Evolutionary conservation across 2,113 vertebrate species (phyloP).

Genomic region (Dendrocopos noguchii): DNA sequence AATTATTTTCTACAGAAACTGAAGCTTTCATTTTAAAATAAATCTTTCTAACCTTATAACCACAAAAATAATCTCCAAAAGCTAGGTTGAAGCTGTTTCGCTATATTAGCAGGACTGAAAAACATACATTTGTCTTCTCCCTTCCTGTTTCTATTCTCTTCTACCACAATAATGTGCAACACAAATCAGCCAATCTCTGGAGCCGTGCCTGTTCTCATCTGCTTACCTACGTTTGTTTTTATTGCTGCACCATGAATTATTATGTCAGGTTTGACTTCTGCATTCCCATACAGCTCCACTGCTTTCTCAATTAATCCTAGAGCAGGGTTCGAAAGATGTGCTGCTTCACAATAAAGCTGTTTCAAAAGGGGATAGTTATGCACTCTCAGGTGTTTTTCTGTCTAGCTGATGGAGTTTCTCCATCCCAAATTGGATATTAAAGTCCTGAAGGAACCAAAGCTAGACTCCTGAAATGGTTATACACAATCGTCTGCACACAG

Average conservation of each 20-base stretch:
- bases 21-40: constrained; percentile 23
- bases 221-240: neutral
- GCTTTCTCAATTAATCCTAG: constrained; percentile 20
- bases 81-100: neutral
- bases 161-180: rapidly evolving
- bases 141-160: neutral
- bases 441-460: neutral
- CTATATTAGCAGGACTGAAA: neutral
- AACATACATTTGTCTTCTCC: neutral
- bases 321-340: neutral
- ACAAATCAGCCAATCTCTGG: neutral
- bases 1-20: neutral
- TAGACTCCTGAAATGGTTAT: neutral
- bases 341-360: neutral
- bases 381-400: neutral
- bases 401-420: neutral
- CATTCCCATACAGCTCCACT: neutral
- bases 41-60: constrained; percentile 16
- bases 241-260: neutral
- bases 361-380: neutral
- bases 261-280: neutral
- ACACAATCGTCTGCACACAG: neutral
- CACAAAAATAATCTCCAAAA: constrained; percentile 15
- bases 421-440: neutral
- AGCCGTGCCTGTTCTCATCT: neutral